Base-by-base conservation (phyloP, 2,113 vertebrate genomes). In the Natator depressus region DNA sequence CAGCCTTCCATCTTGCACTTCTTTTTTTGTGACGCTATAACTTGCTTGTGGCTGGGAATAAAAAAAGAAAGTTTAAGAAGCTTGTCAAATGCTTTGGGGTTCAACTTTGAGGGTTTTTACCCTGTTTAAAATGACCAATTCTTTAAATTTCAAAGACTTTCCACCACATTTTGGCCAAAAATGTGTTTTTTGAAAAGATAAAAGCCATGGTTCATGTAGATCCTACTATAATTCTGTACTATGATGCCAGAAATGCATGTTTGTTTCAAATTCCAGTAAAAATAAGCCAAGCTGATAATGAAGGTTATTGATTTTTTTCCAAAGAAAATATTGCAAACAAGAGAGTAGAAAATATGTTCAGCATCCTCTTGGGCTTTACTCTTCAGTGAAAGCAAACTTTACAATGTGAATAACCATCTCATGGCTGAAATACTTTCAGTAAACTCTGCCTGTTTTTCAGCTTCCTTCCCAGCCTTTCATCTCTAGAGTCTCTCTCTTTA, bases 381-480 rank as follows among this genome's bases (percentile, higher is more conserved):
- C 72, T 95, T 88, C 89, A 5, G 35, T 69, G 35, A 69, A 69
- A n/a, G 47, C 53, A 94, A 50, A n/a, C 78, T 88, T 80, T 95
- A 91, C 6, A 38, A 9, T 27, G 16, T 87, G 87, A 92, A 69
- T 69, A 69, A 4, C 13, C 0, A 0, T 94, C 89, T 96, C 35
- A 25, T 93, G 90, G 46, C 85, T 92, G 83, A 82, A 91, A 14
- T 89, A 75, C 86, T 95, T 93, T 50, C 49, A 25, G 82, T 82
- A 89, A 93, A 1, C 35, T 24, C 6, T 80, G 35, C 62, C 84
- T 16, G 24, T 91, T 81, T 96, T n/a, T 29, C 59, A 42, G 72
- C 50, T 96, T 87, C 62, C 82, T 93, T 96, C 22, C 8, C 22
- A 88, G 57, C 16, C 86, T 96, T 93, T 97, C 57, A 85, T 94